Evolutionary conservation across 2,113 vertebrate species (phyloP).

Genomic region (Anhinga rufa): DNA sequence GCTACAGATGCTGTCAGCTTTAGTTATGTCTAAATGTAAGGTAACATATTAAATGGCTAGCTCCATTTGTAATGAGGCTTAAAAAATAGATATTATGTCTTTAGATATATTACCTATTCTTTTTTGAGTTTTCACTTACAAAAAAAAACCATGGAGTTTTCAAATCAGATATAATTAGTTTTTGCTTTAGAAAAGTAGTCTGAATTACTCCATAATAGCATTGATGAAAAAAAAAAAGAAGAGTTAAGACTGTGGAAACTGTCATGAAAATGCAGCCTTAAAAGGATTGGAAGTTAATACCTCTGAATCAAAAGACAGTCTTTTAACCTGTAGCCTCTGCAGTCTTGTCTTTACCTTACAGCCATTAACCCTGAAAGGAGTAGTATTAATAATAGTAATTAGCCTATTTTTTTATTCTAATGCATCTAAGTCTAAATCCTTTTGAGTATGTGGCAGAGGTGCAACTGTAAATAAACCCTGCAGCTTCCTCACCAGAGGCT

Average conservation of each 20-base stretch:
- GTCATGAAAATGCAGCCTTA: constrained; percentile 34
- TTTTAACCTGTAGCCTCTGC: constrained; percentile 18
- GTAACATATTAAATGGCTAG: not conserved
- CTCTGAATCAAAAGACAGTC: constrained; percentile 28
- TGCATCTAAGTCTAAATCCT: not conserved
- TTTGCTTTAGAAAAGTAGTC: constrained; percentile 31
- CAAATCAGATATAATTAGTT: constrained; percentile 24
- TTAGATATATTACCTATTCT: not conserved
- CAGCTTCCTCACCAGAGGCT: not conserved
- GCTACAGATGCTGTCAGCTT: not conserved
- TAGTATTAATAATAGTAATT: not conserved
- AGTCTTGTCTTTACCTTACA: not conserved
- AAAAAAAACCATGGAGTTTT: not conserved
- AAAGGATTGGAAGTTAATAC: constrained; percentile 41
- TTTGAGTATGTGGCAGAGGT: not conserved
- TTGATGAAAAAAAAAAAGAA: not conserved
- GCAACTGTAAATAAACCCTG: not conserved
- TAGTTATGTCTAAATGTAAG: not conserved
- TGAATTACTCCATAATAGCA: constrained; percentile 37
- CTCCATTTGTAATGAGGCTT: not conserved
- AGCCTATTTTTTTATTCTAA: not conserved
- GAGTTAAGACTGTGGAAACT: not conserved
- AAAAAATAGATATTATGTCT: not conserved
- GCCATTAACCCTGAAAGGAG: not conserved
- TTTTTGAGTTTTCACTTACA: not conserved